Evolutionary conservation across 2,113 vertebrate species (phyloP).

Genomic region (Psettodes erumei): DNA sequence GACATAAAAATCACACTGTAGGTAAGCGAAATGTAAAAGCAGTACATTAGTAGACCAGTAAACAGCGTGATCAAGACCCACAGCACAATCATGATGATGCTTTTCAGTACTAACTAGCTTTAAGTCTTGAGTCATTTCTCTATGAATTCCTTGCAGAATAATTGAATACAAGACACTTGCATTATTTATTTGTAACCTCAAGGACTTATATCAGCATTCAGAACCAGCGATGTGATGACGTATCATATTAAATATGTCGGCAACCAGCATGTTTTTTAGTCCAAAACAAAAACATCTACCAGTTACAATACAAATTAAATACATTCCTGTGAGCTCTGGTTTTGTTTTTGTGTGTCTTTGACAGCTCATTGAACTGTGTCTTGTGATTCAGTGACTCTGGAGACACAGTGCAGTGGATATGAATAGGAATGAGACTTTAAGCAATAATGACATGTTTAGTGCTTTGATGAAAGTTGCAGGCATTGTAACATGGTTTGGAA

Average conservation of each 20-base stretch:
- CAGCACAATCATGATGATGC: background rate
- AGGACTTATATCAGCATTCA: background rate
- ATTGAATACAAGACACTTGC: background rate
- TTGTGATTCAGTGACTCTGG: slow-evolving; percentile 2
- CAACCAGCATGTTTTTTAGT: background rate
- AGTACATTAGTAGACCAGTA: background rate
- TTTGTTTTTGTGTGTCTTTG: slow-evolving; percentile 19
- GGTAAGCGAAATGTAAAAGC: background rate
- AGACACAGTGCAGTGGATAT: background rate
- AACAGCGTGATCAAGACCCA: background rate
- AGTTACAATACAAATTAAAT: background rate
- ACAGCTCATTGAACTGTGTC: slow-evolving; percentile 6
- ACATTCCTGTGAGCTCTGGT: background rate
- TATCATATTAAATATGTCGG: slow-evolving; percentile 11
- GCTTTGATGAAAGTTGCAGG: too few relatives aligned
- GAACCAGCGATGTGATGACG: background rate
- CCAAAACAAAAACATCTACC: background rate
- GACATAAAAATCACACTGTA: slow-evolving; percentile 1
- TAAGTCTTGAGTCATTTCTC: too few relatives aligned
- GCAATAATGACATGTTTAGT: background rate
- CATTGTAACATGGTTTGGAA: too few relatives aligned
- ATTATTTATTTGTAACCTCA: slow-evolving; percentile 16
- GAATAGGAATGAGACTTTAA: slow-evolving; percentile 14
- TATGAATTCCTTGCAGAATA: too few relatives aligned
- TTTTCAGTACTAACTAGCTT: background rate